Percentiles rank a stretch among this genome's conserved stretches.
Evolutionary conservation across 2,888 invertebrate species (phyloP).

Genomic region (Caradrina kadenii): DNA sequence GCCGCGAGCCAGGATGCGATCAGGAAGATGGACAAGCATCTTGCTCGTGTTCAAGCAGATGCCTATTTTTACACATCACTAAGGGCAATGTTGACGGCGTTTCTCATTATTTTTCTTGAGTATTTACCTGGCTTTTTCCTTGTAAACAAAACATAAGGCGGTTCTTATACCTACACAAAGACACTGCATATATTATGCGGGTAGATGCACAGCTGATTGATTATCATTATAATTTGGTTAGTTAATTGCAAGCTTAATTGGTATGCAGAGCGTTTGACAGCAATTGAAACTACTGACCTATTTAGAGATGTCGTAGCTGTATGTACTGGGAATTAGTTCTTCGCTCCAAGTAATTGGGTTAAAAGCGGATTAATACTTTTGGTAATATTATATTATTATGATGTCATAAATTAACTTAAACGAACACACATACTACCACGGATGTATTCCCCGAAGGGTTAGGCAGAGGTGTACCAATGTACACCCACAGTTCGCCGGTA

Average conservation of each 20-base stretch:
- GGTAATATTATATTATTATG: slow-evolving; percentile 13
- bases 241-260: slow-evolving; percentile 58
- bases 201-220: slow-evolving; percentile 48
- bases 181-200: slow-evolving; percentile 14
- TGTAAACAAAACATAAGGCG: background rate
- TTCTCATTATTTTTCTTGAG: slow-evolving; percentile 31
- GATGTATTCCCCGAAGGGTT: no score
- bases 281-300: slow-evolving; percentile 53
- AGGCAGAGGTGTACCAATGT: no score
- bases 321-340: slow-evolving; percentile 14
- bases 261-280: slow-evolving; percentile 51
- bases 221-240: slow-evolving; percentile 47
- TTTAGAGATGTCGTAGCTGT: slow-evolving; percentile 18
- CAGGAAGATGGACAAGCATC: slow-evolving; percentile 67
- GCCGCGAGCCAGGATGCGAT: slow-evolving; percentile 57
- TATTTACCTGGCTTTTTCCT: slow-evolving; percentile 19
- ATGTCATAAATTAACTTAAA: slow-evolving; percentile 12
- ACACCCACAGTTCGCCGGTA: no score
- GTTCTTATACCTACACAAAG: slow-evolving; percentile 8
- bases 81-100: slow-evolving; percentile 28
- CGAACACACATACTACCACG: no score
- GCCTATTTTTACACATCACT: slow-evolving; percentile 63
- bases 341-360: slow-evolving; percentile 14
- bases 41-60: slow-evolving; percentile 63
- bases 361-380: slow-evolving; percentile 15